Percentiles rank a stretch among this genome's conserved stretches.
Conservation (phyloP, 2,797 vertebrate genomes). For the Tragopan temminckii region DNA sequence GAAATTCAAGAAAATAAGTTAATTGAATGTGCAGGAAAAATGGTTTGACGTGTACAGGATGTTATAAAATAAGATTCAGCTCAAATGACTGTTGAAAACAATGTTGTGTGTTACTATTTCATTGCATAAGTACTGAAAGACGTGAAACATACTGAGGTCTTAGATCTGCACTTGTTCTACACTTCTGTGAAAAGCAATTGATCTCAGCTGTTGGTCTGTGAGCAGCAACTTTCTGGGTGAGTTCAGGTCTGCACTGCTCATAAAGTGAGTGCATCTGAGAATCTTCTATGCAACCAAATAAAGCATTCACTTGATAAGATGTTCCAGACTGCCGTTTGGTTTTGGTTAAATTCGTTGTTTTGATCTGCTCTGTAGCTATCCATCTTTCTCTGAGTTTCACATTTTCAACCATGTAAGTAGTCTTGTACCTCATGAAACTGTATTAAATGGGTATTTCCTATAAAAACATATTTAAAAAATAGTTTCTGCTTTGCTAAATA, state of each 20-base stretch:
- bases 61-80: background rate
- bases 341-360: background rate
- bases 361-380: background rate
- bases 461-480: background rate
- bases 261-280: background rate
- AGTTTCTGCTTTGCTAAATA: background rate
- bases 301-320: background rate
- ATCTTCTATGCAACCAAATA: constrained; percentile 19
- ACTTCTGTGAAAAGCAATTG: background rate
- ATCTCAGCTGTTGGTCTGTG: constrained; percentile 28
- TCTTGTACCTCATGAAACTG: background rate
- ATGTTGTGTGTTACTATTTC: background rate
- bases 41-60: background rate
- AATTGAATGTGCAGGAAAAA: background rate
- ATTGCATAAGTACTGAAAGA: background rate
- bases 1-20: background rate
- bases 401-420: background rate
- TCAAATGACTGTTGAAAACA: background rate
- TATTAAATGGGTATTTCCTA: background rate
- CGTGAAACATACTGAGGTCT: background rate
- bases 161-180: background rate
- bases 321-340: background rate
- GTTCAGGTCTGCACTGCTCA: constrained; percentile 22
- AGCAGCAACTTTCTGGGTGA: constrained; percentile 30
- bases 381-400: background rate